These are phyloP conservation scores for Lysandra bellargus DNA, from an alignment of 2,888 invertebrate genomes.

Conservation along the genomic window DNA sequence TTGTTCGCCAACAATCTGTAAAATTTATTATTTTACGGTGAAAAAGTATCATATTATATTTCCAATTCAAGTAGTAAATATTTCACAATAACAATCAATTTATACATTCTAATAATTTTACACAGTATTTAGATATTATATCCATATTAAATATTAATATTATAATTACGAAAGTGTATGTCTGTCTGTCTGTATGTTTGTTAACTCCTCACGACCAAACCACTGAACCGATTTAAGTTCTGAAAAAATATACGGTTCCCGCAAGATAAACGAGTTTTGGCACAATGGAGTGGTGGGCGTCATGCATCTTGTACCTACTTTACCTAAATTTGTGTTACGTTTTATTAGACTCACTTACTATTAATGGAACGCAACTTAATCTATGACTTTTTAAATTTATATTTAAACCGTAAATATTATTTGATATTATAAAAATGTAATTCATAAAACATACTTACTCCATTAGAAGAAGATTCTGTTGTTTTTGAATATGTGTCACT, in stretches of 20 bases:
- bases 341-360: background rate
- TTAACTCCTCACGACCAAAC: too few relatives aligned
- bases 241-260: too few relatives aligned
- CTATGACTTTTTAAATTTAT: background rate
- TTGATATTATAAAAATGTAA: background rate
- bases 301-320: background rate
- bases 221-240: too few relatives aligned
- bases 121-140: too few relatives aligned
- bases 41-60: slow-evolving; percentile 1
- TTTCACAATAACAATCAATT: background rate
- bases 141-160: background rate
- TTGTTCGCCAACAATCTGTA: slow-evolving; percentile 69
- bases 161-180: too few relatives aligned
- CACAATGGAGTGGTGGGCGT: too few relatives aligned
- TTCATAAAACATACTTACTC: slow-evolving; percentile 56
- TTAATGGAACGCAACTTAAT: background rate
- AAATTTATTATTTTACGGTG: slow-evolving; percentile 38
- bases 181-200: too few relatives aligned
- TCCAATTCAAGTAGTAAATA: background rate
- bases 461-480: slow-evolving; percentile 67
- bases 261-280: too few relatives aligned
- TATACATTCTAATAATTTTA: too few relatives aligned
- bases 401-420: background rate
- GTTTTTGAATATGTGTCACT: slow-evolving; percentile 66
- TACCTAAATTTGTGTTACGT: background rate